phyloP scores from a whole-genome alignment of 1,140 invertebrate species.

The Temnothorax nylanderi region DNA sequence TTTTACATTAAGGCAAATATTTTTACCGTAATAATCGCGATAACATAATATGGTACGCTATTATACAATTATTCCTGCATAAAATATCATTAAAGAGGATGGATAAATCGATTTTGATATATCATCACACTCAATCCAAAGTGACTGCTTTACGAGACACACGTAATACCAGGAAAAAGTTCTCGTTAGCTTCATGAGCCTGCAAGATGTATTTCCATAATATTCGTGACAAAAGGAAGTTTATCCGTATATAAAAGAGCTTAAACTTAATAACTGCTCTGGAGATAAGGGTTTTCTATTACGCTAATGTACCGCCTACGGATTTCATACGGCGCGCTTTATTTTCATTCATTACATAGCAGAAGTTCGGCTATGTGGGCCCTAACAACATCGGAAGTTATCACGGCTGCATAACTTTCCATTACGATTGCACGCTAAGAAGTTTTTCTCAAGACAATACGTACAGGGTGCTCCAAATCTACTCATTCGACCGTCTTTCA shows the following conservation, averaged over 20 bases:
- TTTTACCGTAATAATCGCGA: conserved; percentile 18
- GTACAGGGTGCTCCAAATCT: not conserved
- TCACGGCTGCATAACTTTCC: conserved; percentile 44
- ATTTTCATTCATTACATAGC: conserved; percentile 50
- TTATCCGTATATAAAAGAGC: conserved; percentile 53
- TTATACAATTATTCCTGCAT: conserved; percentile 28
- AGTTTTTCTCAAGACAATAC: conserved; percentile 26
- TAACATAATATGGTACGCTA: not conserved
- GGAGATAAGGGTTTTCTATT: conserved; percentile 56
- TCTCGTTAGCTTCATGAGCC: conserved; percentile 44
- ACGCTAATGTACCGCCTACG: conserved; percentile 52
- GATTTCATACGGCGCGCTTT: conserved; percentile 50
- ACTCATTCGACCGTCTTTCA: not conserved
- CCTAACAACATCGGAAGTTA: conserved; percentile 47
- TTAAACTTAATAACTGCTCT: conserved; percentile 46
- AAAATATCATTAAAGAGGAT: conserved; percentile 35
- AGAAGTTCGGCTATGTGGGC: conserved; percentile 33
- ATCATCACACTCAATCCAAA: conserved; percentile 29
- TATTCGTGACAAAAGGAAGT: conserved; percentile 56
- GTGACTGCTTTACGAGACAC: conserved; percentile 23
- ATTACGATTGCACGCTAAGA: conserved; percentile 28
- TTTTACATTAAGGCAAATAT: conserved; percentile 3
- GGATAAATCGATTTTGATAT: conserved; percentile 32
- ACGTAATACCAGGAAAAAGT: conserved; percentile 45
- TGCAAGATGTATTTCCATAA: conserved; percentile 51